Evolutionary conservation across 2,888 invertebrate genomes (phyloP).

Genomic region (Augochlorella aurata): DNA sequence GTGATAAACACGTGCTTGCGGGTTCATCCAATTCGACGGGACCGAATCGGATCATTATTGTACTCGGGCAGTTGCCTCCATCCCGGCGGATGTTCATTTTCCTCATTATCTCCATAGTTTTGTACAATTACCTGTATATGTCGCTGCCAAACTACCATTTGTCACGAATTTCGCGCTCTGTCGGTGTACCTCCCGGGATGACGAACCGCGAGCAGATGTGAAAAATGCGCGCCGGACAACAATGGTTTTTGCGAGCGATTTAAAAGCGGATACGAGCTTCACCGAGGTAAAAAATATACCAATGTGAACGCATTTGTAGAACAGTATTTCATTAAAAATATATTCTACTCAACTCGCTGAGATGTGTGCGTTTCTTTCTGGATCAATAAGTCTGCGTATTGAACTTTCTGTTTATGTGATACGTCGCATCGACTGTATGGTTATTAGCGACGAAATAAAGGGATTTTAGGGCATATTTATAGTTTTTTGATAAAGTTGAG

Average conservation of each 20-base stretch:
- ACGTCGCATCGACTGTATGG: too few relatives aligned
- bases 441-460: too few relatives aligned
- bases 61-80: constrained; percentile 23
- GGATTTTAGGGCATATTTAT: too few relatives aligned
- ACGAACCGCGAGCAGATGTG: background rate
- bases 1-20: constrained; percentile 56
- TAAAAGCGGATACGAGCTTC: background rate
- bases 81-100: constrained; percentile 46
- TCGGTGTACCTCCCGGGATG: background rate
- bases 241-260: background rate
- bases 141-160: background rate
- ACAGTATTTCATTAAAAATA: background rate
- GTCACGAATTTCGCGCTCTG: background rate
- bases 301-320: background rate
- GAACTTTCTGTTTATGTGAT: background rate
- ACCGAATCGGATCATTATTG: constrained; percentile 51
- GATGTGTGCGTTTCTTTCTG: background rate
- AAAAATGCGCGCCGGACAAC: background rate
- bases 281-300: background rate
- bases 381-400: background rate
- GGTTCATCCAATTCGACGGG: constrained; percentile 35
- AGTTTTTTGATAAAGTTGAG: too few relatives aligned
- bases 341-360: background rate
- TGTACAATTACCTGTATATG: constrained; percentile 22
- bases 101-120: constrained; percentile 30